These are phyloP conservation scores for Calliscelio sp. DNA, from an alignment of 2,888 invertebrate species.

Conservation along the genomic window DNA sequence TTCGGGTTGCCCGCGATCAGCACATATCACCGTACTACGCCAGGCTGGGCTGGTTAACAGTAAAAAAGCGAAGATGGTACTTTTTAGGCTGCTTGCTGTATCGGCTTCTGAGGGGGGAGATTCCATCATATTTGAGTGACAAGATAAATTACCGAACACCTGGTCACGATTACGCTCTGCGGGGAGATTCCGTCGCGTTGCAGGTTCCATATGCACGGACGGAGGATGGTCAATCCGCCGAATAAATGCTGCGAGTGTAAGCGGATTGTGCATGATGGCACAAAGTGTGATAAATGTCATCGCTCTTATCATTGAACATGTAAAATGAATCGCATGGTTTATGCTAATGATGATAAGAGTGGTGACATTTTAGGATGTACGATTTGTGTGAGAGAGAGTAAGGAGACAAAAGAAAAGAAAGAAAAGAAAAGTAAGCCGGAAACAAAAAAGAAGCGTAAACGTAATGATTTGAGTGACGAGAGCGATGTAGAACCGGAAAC, in stretches of 20 bases:
- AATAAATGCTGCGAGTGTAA: conserved; percentile 34
- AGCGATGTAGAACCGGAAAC: neutral
- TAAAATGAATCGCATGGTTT: conserved; percentile 11
- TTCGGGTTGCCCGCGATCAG: too few relatives aligned
- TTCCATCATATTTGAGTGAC: too few relatives aligned
- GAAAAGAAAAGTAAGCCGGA: neutral
- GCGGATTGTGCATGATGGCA: conserved; percentile 3
- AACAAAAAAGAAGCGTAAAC: neutral
- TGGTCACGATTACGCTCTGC: too few relatives aligned
- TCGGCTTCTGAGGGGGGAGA: too few relatives aligned
- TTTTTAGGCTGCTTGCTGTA: too few relatives aligned
- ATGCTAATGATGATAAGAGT: conserved; percentile 13
- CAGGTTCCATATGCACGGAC: too few relatives aligned
- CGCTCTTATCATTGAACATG: conserved; percentile 32
- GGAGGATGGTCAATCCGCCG: neutral
- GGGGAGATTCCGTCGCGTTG: too few relatives aligned
- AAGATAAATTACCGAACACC: too few relatives aligned
- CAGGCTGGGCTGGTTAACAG: too few relatives aligned
- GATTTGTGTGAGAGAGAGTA: conserved; percentile 14
- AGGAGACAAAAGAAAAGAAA: neutral
- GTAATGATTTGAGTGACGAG: neutral
- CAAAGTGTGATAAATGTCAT: conserved; percentile 32
- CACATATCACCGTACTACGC: too few relatives aligned
- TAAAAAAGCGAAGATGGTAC: too few relatives aligned
- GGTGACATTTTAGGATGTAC: conserved; percentile 19